Evolutionary conservation across 2,113 vertebrate genomes (phyloP), one percentile per base, ranked within the genome.

Genomic region (Eudorcas thomsonii): DNA sequence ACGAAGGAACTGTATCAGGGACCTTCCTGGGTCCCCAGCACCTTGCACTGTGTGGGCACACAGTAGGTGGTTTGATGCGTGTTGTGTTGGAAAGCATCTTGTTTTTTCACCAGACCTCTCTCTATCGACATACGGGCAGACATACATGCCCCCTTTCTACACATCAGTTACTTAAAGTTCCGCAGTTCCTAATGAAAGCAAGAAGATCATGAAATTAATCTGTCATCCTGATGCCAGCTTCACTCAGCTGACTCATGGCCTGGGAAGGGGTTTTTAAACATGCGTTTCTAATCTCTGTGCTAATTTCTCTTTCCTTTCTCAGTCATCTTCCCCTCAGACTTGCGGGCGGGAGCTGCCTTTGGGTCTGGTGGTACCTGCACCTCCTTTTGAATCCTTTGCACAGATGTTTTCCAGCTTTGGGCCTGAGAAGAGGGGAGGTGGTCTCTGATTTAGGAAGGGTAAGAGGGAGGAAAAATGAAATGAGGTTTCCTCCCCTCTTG

Each of bases 181-280:
- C 89, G 28, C 89, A 80, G 95, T 98, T 96, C 94, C 96, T 87
- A 97, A 74, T 96, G 98, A 97, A 98, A 98, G 98, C 94, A 97
- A 88, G 87, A 97, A 96, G 87, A 89, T 98, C 97, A 96, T 98
- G 98, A 99, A 98, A 97, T 97, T 97, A 97, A 98, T 98, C 98
- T 98, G 96, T 98, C 96, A 97, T 96, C 88, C 91, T 71, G 91
- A 52, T 98, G 98, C 96, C 97, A 98, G 92, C 95, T 98, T 98
- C 91, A 59, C 96, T 98, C 94, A 93, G 95, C 97, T 97, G 96
- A 86, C 94, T 95, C 88, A 92, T 95, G 95, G 96, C 97, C 97
- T 89, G 96, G 94, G 93, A 98, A 98, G 96, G 98, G 98, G 97
- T 98, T 98, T 98, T 97, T 93, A 98, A 98, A 99, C 96, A 88